Conservation (phyloP, 2,888 invertebrate species). For the Blastobasis lacticolella region DNA sequence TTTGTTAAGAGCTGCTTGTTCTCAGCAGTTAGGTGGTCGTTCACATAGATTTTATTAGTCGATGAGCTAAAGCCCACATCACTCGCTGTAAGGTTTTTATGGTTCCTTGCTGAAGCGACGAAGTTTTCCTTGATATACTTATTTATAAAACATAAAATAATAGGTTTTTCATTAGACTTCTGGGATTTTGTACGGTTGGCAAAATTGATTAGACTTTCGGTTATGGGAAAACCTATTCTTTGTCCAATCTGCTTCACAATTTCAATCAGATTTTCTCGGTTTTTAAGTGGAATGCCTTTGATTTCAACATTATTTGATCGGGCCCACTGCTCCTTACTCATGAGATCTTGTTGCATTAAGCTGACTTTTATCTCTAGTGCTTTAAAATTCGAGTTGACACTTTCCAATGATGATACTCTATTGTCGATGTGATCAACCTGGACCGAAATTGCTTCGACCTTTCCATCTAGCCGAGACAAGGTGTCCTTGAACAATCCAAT, state of each 20-base stretch:
- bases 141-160: conserved; percentile 4
- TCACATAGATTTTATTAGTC: neutral
- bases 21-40: conserved; percentile 4
- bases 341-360: neutral
- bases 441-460: no score
- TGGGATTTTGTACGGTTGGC: conserved; percentile 3
- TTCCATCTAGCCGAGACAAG: no score
- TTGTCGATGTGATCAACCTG: no score
- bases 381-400: no score
- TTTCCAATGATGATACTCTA: no score
- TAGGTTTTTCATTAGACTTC: conserved; percentile 8
- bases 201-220: conserved; percentile 5
- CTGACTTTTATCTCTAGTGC: neutral
- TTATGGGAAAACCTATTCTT: neutral
- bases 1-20: conserved; percentile 6
- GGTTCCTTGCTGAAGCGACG: no score
- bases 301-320: conserved; percentile 4
- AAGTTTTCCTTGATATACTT: no score
- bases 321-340: neutral
- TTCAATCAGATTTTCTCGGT: neutral
- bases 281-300: conserved; percentile 1
- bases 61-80: neutral
- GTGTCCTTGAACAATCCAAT: no score
- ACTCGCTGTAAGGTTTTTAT: neutral
- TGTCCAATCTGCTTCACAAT: neutral